Percentiles rank a stretch among this genome's conserved stretches.
These are phyloP conservation scores for Perdita meconis DNA, from an alignment of 2,888 invertebrate species.

Conservation along the genomic window DNA sequence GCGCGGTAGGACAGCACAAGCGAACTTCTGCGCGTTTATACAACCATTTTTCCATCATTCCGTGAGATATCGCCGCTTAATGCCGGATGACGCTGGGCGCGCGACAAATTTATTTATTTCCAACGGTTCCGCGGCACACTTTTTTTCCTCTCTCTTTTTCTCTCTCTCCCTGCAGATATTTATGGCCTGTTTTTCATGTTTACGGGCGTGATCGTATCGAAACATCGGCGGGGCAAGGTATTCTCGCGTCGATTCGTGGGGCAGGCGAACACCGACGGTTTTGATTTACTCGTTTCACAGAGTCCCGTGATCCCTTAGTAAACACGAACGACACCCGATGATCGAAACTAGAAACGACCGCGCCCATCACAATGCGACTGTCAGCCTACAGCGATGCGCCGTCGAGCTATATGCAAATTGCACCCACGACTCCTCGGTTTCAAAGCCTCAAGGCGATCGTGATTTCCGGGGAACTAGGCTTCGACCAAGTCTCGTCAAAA, in stretches of 20 bases:
- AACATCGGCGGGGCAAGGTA: conserved; percentile 19
- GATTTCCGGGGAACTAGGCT: conserved; percentile 61
- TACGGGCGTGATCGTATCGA: conserved; percentile 12
- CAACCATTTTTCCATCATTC: neutral
- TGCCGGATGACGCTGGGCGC: neutral
- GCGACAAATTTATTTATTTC: neutral
- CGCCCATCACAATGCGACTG: conserved; percentile 36
- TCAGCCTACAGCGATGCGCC: conserved; percentile 16
- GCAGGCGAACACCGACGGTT: conserved; percentile 19
- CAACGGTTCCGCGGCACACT: neutral
- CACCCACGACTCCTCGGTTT: conserved; percentile 61
- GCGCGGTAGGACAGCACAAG: neutral
- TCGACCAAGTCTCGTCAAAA: conserved; percentile 32
- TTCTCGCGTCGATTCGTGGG: conserved; percentile 27
- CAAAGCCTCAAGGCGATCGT: conserved; percentile 55
- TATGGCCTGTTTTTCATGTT: conserved; percentile 24
- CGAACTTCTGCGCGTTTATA: neutral
- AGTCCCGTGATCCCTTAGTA: conserved; percentile 20
- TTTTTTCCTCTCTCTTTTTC: neutral
- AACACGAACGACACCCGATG: conserved; percentile 25
- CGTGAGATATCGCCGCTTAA: conserved; percentile 6
- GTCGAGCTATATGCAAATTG: conserved; percentile 43
- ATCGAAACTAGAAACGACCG: conserved; percentile 36
- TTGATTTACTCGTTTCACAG: conserved; percentile 48
- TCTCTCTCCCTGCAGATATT: conserved; percentile 23